Base-by-base conservation (phyloP, 1,140 invertebrate species). In the Bombus fervidus region DNA sequence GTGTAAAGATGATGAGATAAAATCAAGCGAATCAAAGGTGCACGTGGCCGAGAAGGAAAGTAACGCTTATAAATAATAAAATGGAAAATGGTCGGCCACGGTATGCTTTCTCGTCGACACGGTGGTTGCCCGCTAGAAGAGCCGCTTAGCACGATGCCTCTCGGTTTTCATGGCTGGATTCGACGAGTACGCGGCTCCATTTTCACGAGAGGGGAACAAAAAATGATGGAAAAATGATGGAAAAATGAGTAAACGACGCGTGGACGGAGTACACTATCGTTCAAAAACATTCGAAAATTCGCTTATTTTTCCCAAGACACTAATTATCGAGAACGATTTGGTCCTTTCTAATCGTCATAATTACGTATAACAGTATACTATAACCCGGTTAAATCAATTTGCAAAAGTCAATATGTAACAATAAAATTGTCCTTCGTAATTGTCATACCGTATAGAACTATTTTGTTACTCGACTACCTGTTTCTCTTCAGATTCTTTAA, bases 41-140 rank as follows among this genome's bases (percentile, higher is more conserved):
- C 81, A n/a, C 59, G 41, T 43, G 81, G 9, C 72, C 59, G 41
- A 47, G 62, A 87, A 90, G 57, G 87, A 90, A 91, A 91, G 89
- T 87, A 79, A 68, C 72, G 76, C 28, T 85, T 84, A 68, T 47
- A 72, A 89, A 87, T 80, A 87, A 85, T 82, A 87, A 91, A 91
- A 89, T 89, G 85, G 88, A 75, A 91, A 90, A 91, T 91, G 81
- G 74, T 87, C 83, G 43, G 87, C 73, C 89, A 86, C 82, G 87
- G 77, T 87, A 86, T 89, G 86, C 89, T 91, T 91, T 91, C 91
- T 86, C 87, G 83, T 88, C 87, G 90, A 88, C 89, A 89, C 86
- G 90, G 72, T 91, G 76, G 71, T 37, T 68, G 80, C 76, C 88
- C 81, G 71, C 28, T 22, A 22, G 12, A 59, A 76, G 34, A 59